These are phyloP conservation scores for Macroglossus sobrinus DNA, from an alignment of 2,113 vertebrate genomes.

Conservation along the genomic window DNA sequence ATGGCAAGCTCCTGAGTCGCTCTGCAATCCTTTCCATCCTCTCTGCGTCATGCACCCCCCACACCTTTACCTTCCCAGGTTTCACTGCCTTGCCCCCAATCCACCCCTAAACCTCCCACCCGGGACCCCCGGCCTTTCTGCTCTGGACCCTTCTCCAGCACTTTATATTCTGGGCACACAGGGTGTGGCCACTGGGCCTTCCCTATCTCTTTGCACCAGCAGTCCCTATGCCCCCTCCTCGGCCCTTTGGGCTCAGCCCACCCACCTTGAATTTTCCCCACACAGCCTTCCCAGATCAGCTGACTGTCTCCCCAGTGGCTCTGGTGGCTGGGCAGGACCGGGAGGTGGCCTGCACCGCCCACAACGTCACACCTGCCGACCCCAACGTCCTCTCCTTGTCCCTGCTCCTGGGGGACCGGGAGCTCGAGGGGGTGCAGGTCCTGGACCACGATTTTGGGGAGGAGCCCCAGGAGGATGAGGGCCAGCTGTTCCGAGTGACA, in stretches of 20 bases:
- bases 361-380: rapidly evolving
- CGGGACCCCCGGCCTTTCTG: not conserved
- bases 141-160: too few relatives aligned
- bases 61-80: not conserved
- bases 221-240: not conserved
- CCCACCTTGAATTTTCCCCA: rapidly evolving
- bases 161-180: not conserved
- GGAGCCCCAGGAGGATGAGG: conserved; percentile 35
- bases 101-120: not conserved
- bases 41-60: too few relatives aligned
- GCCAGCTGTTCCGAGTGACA: conserved; percentile 38
- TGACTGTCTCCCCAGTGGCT: not conserved
- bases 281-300: conserved; percentile 78
- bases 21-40: too few relatives aligned
- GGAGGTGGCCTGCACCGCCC: conserved; percentile 67
- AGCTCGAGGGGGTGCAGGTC: rapidly evolving
- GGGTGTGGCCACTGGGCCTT: not conserved
- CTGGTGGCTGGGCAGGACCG: not conserved
- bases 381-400: not conserved
- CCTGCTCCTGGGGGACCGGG: conserved; percentile 64
- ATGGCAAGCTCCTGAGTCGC: not conserved
- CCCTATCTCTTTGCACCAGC: not conserved
- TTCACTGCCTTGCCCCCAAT: not conserved
- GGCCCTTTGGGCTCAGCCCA: not conserved
- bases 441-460: rapidly evolving